Base-by-base conservation (phyloP, 2,888 invertebrate genomes). In the Aleiodes leptofemur region DNA sequence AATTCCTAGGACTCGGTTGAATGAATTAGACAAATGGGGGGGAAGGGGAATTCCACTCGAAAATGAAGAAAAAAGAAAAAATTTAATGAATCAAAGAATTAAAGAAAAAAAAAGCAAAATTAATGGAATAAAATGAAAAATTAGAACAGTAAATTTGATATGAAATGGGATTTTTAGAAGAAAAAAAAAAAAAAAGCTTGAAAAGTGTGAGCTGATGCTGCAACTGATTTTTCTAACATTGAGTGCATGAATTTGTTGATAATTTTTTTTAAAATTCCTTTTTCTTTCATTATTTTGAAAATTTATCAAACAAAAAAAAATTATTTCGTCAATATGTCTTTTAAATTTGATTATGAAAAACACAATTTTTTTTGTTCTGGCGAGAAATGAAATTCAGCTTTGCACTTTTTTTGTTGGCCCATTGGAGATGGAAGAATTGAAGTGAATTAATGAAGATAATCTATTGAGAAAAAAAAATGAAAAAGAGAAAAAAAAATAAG, bases 31-130 rank as follows among this genome's bases (percentile, higher is more conserved):
- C 11, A 55, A 55, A 55, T 55, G 55, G 43, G 43, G 43, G 43
- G 43, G 9, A 3, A 11, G 43, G 43, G 9, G 7, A 43, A 9
- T 55, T 55, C 14, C 55, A 55, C 79, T 78, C 76, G 77, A 80
- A 76, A 61, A 68, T 76, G 76, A 61, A 77, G 74, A 80, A 81
- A 77, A 69, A n/a, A n/a, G n/a, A 14, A 14, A 14, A 9, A 9
- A 13, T 9, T 50, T 50, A 13, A n/a, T 50, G 51, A 51, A 51
- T 74, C 34, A 70, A 59, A 74, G 69, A 72, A 72, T 72, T 61
- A 75, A 73, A 74, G 73, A 55, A 66, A 23, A 70, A 56, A 70
- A 68, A 53, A 76, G 73, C 34, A 34, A 64, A 8, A 38, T 59
- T 72, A 79, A 71, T 76, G 72, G 70, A 77, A 64, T 29, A 73